These are phyloP conservation scores for Philereme vetulata DNA, from an alignment of 2,888 invertebrate species.

Conservation along the genomic window DNA sequence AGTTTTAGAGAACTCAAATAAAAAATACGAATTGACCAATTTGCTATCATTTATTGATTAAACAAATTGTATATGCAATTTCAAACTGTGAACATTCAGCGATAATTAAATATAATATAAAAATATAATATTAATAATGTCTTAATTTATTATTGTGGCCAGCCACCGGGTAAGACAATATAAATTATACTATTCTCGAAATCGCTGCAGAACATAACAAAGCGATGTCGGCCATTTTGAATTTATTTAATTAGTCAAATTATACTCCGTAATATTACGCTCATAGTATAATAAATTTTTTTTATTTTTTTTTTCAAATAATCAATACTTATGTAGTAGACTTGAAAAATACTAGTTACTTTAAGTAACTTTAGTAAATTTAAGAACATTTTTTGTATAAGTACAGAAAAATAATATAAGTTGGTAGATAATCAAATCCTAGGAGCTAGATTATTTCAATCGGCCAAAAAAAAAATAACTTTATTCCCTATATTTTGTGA, in stretches of 20 bases:
- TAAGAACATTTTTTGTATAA: too few species aligned
- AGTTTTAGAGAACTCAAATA: conserved; percentile 16
- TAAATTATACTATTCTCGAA: conserved; percentile 43
- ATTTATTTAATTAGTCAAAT: not conserved
- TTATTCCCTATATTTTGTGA: not conserved
- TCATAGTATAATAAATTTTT: too few species aligned
- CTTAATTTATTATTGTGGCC: conserved; percentile 74
- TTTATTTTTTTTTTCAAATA: too few species aligned
- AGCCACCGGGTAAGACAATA: conserved; percentile 70
- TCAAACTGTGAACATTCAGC: conserved; percentile 67
- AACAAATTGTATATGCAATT: conserved; percentile 77
- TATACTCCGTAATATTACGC: too few species aligned
- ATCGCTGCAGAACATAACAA: conserved; percentile 42
- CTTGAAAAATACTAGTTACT: too few species aligned
- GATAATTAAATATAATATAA: conserved; percentile 66
- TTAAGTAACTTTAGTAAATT: too few species aligned
- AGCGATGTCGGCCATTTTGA: conserved; percentile 9
- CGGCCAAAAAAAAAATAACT: too few species aligned
- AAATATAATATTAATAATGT: conserved; percentile 67
- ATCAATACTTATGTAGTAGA: too few species aligned
- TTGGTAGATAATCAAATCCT: too few species aligned
- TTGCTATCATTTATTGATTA: conserved; percentile 81
- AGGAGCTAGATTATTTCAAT: too few species aligned
- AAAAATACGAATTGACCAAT: conserved; percentile 65
- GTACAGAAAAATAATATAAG: too few species aligned